Conservation (phyloP, 2,888 invertebrate species). For the Teinopalpus imperialis region DNA sequence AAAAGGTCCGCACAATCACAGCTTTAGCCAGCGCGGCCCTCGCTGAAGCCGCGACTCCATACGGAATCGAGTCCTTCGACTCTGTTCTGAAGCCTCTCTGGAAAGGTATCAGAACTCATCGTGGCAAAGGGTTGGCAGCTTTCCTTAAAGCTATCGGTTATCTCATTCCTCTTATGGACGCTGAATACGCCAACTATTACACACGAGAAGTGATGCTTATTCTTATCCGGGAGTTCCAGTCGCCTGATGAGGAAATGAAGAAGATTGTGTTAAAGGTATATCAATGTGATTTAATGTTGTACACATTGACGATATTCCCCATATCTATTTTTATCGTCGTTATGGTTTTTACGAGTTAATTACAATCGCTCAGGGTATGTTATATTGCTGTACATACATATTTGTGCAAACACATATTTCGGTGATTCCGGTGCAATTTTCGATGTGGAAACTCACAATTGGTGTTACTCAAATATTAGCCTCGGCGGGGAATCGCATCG, state of each 20-base stretch:
- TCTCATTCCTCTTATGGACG: constrained; percentile 99
- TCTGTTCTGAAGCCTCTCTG: constrained; percentile 99
- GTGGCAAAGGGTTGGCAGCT: constrained; percentile 97
- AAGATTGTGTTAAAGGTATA: constrained; percentile 98
- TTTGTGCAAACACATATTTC: no score
- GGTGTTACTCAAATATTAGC: no score
- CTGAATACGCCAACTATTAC: constrained; percentile 99
- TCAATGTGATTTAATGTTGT: neutral
- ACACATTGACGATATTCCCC: no score
- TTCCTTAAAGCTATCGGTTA: constrained; percentile 99
- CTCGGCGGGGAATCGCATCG: no score
- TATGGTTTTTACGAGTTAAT: no score
- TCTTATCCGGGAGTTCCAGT: constrained; percentile 99
- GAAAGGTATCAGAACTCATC: constrained; percentile 98
- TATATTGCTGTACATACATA: no score
- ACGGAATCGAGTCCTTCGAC: constrained; percentile 99
- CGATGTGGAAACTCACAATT: no score
- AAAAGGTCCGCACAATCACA: constrained; percentile 99
- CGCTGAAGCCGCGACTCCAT: constrained; percentile 99
- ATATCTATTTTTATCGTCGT: no score
- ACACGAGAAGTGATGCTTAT: constrained; percentile 99
- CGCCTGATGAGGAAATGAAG: constrained; percentile 99
- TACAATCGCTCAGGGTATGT: no score
- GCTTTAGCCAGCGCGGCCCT: constrained; percentile 98
- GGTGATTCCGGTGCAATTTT: no score